Conservation (phyloP, 2,888 invertebrate species). For the Idaea straminata region DNA sequence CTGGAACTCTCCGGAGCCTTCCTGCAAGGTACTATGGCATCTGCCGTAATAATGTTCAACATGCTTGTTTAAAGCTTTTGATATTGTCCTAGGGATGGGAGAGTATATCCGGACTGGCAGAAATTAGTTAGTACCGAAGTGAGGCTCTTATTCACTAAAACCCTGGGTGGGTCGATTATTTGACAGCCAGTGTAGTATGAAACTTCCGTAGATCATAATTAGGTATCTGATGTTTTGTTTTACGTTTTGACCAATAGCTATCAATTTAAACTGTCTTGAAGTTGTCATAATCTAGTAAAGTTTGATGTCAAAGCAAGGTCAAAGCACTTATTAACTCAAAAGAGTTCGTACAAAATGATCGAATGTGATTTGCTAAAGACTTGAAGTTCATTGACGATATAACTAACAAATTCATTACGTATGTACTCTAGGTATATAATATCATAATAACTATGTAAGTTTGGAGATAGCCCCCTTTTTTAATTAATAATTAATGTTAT, state of each 20-base stretch:
- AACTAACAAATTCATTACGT: background rate
- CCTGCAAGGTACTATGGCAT: too few relatives aligned
- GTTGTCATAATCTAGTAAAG: background rate
- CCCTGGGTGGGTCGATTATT: too few relatives aligned
- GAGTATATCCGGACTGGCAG: too few relatives aligned
- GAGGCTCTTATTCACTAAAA: too few relatives aligned
- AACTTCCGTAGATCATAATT: too few relatives aligned
- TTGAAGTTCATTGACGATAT: background rate
- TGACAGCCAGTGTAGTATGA: too few relatives aligned
- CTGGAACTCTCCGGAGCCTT: too few relatives aligned
- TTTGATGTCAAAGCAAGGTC: background rate
- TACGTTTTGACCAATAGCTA: background rate
- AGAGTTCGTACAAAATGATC: slow-evolving; percentile 49
- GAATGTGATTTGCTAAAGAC: background rate
- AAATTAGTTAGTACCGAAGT: too few relatives aligned
- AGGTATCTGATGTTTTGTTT: background rate
- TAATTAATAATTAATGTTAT: background rate
- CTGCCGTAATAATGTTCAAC: too few relatives aligned
- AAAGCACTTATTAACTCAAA: slow-evolving; percentile 37
- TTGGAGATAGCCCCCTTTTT: slow-evolving; percentile 27
- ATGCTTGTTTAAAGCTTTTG: too few relatives aligned
- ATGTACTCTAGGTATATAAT: background rate
- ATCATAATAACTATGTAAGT: slow-evolving; percentile 22
- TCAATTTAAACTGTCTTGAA: background rate
- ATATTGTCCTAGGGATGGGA: too few relatives aligned